Conservation (phyloP, 2,113 vertebrate species). For the Hyperopisus bebe region DNA sequence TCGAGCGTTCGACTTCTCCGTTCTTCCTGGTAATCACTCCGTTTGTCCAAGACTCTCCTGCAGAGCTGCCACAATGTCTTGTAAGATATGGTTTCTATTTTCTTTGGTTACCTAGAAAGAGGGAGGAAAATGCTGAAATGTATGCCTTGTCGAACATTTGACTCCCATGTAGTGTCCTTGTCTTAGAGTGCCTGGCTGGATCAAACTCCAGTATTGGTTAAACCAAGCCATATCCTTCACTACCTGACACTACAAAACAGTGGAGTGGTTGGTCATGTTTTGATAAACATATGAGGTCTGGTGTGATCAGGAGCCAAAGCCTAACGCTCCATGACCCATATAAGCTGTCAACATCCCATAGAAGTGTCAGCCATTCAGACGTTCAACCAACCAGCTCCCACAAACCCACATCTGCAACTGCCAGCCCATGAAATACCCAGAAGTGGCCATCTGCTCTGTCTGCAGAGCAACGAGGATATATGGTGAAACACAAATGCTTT, state of each 20-base stretch:
- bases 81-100: slow-evolving; percentile 74
- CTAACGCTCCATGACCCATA: neutral
- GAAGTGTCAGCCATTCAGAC: neutral
- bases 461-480: neutral
- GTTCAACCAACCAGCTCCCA: neutral
- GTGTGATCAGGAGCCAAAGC: neutral
- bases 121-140: slow-evolving; percentile 29
- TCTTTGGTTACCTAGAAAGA: slow-evolving; percentile 77
- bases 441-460: neutral
- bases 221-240: neutral
- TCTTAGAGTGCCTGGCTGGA: neutral
- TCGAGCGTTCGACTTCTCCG: no score
- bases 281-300: neutral
- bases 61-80: slow-evolving; percentile 68
- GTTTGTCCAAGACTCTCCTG: slow-evolving; percentile 60
- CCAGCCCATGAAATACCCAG: neutral
- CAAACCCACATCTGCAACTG: neutral
- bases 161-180: neutral
- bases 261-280: neutral
- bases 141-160: neutral
- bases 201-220: neutral
- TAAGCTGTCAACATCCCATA: neutral
- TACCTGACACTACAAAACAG: neutral
- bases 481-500: neutral
- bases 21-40: neutral